Evolutionary conservation across 1,140 invertebrate species (phyloP).

Genomic region (Trachymyrmex cornetzi): DNA sequence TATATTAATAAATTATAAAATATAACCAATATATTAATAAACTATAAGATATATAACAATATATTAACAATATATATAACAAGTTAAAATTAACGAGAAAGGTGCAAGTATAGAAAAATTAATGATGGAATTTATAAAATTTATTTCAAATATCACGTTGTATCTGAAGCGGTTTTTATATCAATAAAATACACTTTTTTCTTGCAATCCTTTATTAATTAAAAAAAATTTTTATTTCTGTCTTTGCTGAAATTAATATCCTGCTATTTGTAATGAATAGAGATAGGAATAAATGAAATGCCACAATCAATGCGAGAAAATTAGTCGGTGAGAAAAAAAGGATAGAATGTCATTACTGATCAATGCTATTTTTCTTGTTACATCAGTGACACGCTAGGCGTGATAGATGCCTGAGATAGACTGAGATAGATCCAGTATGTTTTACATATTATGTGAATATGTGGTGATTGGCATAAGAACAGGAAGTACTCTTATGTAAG

Average conservation of each 20-base stretch:
- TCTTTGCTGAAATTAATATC: neutral
- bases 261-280: neutral
- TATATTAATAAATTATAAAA: neutral
- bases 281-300: constrained; percentile 6
- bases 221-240: neutral
- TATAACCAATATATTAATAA: too few relatives aligned
- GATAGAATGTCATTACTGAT: neutral
- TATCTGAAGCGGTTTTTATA: neutral
- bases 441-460: constrained; percentile 49
- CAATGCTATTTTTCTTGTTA: constrained; percentile 13
- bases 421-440: constrained; percentile 21
- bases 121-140: neutral
- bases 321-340: neutral
- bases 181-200: neutral
- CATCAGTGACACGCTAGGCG: constrained; percentile 3
- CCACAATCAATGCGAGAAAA: neutral
- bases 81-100: neutral
- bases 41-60: neutral
- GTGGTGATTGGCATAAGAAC: constrained; percentile 66
- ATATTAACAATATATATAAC: neutral
- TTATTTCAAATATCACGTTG: neutral
- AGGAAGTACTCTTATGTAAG: constrained; percentile 74
- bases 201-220: neutral
- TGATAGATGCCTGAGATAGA: constrained; percentile 30
- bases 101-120: neutral